Evolutionary conservation across 2,888 invertebrate species (phyloP), one percentile per base, ranked within the genome.

Genomic region (Scaptomyza caliginosa): DNA sequence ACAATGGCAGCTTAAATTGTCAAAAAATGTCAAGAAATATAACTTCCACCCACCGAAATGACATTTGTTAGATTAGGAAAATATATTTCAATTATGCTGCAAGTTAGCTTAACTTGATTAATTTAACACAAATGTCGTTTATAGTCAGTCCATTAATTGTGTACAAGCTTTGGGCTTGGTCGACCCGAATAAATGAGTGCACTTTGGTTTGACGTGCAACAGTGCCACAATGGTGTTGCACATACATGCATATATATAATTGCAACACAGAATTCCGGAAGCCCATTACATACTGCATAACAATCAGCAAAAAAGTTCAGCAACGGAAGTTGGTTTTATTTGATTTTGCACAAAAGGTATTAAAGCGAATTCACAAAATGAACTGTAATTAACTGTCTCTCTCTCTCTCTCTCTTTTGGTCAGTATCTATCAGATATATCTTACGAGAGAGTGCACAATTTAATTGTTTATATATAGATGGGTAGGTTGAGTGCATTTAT

Each of bases 341-440:
- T 19, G n/a, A n/a, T 8, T 39, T 62, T 63, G 64, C 50, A 30
- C 28, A 36, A 56, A 46, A 49, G 13, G 34, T 38, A 30, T 36
- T 24, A 49, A 66, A 16, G 10, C 7, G 17, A 17, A 56, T 26
- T 52, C 30, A 17, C 56, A 36, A 32, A 68, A 59, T 77, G 74
- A 73, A 77, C 59, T 82, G 69, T 72, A 80, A 78, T 84, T 82
- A 82, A 80, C 63, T 49, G 68, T 40, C 49, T 40, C 55, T 34
- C 5, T 34, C 8, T 3, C 30, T 26, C 26, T 26, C 8, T 26
- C 8, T 39, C 50, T 45, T 48, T 26, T 2, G 8, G 2, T 26
- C 26, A 10, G 10, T 39, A 48, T 45, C 54, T 26, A 1, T 8
- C 26, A n/a, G n/a, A n/a, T n/a, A n/a, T n/a, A n/a, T 10, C 8